Conservation (phyloP, 2,888 invertebrate species). For the Carabus problematicus region DNA sequence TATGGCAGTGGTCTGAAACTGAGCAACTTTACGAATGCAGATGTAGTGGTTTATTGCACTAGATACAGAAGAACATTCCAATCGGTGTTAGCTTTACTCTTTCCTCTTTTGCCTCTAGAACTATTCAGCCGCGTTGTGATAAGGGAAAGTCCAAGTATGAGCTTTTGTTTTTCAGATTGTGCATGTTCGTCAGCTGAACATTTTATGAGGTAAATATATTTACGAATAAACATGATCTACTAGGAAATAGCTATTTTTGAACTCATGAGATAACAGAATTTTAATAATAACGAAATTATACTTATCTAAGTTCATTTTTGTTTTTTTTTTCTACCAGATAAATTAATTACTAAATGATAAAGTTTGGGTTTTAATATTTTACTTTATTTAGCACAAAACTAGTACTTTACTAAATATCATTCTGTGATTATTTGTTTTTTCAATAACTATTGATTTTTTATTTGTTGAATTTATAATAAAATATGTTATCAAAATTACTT, state of each 20-base stretch:
- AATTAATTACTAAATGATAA: too few relatives aligned
- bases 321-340: too few relatives aligned
- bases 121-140: slow-evolving; percentile 71
- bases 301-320: too few relatives aligned
- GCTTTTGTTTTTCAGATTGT: slow-evolving; percentile 87
- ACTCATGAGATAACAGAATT: background rate
- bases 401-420: too few relatives aligned
- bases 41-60: slow-evolving; percentile 78
- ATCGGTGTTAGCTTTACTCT: slow-evolving; percentile 82
- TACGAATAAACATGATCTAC: background rate
- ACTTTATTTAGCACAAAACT: too few relatives aligned
- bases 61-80: slow-evolving; percentile 90
- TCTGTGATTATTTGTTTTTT: too few relatives aligned
- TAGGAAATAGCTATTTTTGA: background rate
- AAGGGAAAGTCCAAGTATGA: slow-evolving; percentile 79
- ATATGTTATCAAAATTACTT: too few relatives aligned
- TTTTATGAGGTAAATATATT: slow-evolving; percentile 60
- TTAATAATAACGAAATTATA: too few relatives aligned
- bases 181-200: slow-evolving; percentile 76
- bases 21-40: slow-evolving; percentile 62
- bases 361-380: too few relatives aligned
- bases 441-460: too few relatives aligned
- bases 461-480: too few relatives aligned
- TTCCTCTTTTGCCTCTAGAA: slow-evolving; percentile 73
- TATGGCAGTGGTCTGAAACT: slow-evolving; percentile 63